Base-by-base conservation (phyloP, 1,140 invertebrate species). In the Aethina tumida region DNA sequence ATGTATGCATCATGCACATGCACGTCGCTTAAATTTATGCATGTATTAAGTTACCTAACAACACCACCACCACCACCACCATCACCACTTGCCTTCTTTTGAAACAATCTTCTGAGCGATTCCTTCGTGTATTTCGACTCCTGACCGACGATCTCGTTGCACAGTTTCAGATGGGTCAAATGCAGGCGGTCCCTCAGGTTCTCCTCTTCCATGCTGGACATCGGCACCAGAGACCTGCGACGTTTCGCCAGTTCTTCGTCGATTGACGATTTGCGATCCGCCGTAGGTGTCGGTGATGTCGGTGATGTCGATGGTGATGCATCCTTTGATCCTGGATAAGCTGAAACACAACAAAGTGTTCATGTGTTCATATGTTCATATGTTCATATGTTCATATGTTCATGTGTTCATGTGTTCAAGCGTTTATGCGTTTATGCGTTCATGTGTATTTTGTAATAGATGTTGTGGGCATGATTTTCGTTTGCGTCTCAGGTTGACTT, bases 121-220 rank as follows among this genome's bases (percentile, higher is more conserved):
- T 81, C 79, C 44, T 68, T 74, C 16, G 63, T 69, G 47, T 76
- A 77, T 35, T 63, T 68, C 28, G 63, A 60, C 4, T 71, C 66
- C 36, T 69, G 65, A 38, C 69, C 70, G 39, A 81, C 55, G 32
- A 79, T 72, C 40, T 75, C 71, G 0, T 72, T 68, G 39, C 74
- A 77, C 29, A 79, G 71, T 49, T 73, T 72, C 31, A 81, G 52
- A 0, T 74, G 64, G 0, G 63, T 58, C 17, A 65, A 47, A 33
- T 75, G 63, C 30, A 68, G 59, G 21, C 67, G 66, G 43, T 80
- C 77, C 35, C 68, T 62, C 0, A 73, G 64, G 51, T 69, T 73
- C 55, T 79, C 77, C 47, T 74, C 71, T 43, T 80, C 77, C 74
- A 78, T 78, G 15, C 69, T 71, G 32, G 72, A 78, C 60, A 71